Evolutionary conservation across 1,140 invertebrate genomes (phyloP).

Genomic region (Asobara japonica): DNA sequence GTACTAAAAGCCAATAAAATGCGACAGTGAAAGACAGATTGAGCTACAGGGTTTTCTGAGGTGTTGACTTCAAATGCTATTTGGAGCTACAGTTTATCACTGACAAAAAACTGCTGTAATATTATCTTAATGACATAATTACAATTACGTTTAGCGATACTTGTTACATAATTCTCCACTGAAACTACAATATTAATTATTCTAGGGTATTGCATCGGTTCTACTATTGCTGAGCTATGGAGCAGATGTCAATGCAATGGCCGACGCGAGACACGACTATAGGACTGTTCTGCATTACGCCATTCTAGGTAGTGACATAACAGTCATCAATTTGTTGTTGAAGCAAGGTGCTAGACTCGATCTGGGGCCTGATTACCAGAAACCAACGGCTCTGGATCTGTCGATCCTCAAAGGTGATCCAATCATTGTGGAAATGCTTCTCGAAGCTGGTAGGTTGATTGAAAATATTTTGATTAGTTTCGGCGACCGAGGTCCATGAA

Average conservation of each 20-base stretch:
- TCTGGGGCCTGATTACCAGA: constrained; percentile 74
- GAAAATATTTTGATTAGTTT: too few relatives aligned
- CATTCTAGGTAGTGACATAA: constrained; percentile 81
- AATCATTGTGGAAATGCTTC: constrained; percentile 75
- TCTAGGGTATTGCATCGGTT: constrained; percentile 79
- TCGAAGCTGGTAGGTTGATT: constrained; percentile 71
- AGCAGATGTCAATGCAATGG: constrained; percentile 84
- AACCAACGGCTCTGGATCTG: constrained; percentile 85
- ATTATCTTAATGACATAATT: too few relatives aligned
- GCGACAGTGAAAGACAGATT: too few relatives aligned
- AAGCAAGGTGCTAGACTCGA: constrained; percentile 81
- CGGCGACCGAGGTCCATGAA: too few relatives aligned
- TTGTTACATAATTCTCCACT: too few relatives aligned
- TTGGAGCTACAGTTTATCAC: too few relatives aligned
- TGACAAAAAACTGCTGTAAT: too few relatives aligned
- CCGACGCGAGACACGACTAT: constrained; percentile 82
- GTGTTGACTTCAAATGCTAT: too few relatives aligned
- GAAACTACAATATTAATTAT: constrained; percentile 30
- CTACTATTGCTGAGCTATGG: constrained; percentile 81
- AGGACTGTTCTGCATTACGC: constrained; percentile 88
- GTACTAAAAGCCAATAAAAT: too few relatives aligned
- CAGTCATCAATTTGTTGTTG: constrained; percentile 82
- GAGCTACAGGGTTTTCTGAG: too few relatives aligned
- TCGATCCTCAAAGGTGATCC: constrained; percentile 85
- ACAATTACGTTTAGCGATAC: too few relatives aligned